Conservation (phyloP, 2,797 vertebrate genomes). For the Pitangus sulphuratus region DNA sequence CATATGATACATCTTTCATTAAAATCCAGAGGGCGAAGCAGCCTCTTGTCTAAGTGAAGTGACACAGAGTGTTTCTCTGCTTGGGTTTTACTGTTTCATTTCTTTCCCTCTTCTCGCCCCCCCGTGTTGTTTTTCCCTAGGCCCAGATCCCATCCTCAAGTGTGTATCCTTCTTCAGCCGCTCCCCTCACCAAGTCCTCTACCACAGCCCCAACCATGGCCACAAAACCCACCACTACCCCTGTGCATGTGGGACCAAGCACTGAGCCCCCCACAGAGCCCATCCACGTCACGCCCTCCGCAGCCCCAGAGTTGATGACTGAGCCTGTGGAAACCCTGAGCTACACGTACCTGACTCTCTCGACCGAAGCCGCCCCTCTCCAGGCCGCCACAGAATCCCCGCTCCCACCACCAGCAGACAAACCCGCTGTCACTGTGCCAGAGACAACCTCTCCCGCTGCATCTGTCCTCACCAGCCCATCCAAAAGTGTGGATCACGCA, state of each 20-base stretch:
- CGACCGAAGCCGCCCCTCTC: constrained; percentile 52
- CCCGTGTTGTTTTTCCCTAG: not conserved
- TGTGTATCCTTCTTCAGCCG: constrained; percentile 63
- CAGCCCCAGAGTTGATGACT: not conserved
- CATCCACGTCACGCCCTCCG: not conserved
- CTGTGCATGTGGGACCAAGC: not conserved
- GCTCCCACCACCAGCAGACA: constrained; percentile 57
- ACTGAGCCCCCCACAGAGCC: constrained; percentile 67
- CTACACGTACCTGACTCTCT: constrained; percentile 46
- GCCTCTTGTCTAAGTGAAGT: not conserved
- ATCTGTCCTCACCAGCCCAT: constrained; percentile 24
- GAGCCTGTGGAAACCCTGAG: constrained; percentile 37
- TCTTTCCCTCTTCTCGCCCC: constrained; percentile 6
- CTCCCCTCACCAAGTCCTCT: constrained; percentile 51
- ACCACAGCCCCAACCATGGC: not conserved
- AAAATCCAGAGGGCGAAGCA: not conserved
- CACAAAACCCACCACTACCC: not conserved
- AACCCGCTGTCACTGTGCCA: constrained; percentile 42
- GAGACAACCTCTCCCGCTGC: constrained; percentile 46
- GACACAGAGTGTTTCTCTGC: not conserved
- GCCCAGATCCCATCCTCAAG: constrained; percentile 54
- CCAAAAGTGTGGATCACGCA: not conserved
- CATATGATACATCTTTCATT: not conserved
- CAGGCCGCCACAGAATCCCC: constrained; percentile 51
- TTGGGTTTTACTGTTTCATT: not conserved